These are phyloP conservation scores for Dinocampus coccinellae DNA, from an alignment of 2,888 invertebrate genomes.

Conservation along the genomic window DNA sequence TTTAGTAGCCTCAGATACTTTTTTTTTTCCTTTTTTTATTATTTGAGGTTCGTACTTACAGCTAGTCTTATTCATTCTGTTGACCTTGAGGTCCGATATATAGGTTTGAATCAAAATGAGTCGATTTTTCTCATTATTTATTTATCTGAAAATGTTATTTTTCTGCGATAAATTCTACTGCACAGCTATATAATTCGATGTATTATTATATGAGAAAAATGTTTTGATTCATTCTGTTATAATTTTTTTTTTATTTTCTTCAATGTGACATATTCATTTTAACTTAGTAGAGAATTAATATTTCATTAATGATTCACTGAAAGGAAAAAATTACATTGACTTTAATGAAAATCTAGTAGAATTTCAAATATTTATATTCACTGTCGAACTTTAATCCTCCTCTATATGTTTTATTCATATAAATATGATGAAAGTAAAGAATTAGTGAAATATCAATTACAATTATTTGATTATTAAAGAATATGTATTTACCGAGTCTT, in stretches of 20 bases:
- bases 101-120: not conserved
- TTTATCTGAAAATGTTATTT: not conserved
- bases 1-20: conserved; percentile 37
- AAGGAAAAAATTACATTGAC: not conserved
- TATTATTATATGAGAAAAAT: not conserved
- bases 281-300: not conserved
- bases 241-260: not conserved
- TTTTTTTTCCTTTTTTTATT: conserved; percentile 35
- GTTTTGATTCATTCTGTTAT: not conserved
- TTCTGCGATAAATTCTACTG: not conserved
- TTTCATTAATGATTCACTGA: not conserved
- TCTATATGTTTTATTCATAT: not conserved
- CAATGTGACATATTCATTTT: not conserved
- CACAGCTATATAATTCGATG: not conserved
- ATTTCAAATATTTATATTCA: not conserved
- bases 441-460: not conserved
- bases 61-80: conserved; percentile 52
- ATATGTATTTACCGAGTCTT: conserved; percentile 8
- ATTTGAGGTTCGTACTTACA: conserved; percentile 51
- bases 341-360: not conserved
- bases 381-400: not conserved
- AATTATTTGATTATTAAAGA: conserved; percentile 1
- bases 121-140: not conserved
- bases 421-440: not conserved
- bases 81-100: conserved; percentile 36